Base-by-base conservation (phyloP, 2,888 invertebrate genomes). In the Perithous albicinctus region DNA sequence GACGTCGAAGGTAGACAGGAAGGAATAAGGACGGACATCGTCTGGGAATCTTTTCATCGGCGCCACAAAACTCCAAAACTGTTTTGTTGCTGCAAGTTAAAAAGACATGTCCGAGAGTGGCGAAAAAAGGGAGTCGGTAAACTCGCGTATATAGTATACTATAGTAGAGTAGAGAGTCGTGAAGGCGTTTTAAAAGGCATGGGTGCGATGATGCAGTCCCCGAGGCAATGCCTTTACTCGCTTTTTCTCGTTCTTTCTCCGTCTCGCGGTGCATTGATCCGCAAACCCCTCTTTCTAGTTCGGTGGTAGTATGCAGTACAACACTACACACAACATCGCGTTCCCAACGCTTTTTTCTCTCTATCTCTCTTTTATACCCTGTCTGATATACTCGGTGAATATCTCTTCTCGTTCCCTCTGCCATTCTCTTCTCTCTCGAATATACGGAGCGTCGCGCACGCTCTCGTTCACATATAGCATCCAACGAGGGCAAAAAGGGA, bases 201-300 rank as follows among this genome's bases (percentile, higher is more conserved):
- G 26, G 26, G 54, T 54, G 54, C 59, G 32, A 32, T 32, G 59
- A 59, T 59, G 59, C 59, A 59, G 18, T 15, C 5, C 54, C 54
- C 26, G 10, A 15, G 29, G 59, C 56, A 32, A 56, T 32, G 59
- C 18, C n/a, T 59, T 59, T 59, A 15, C 59, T 35, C 18, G 59
- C 59, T 32, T 59, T 59, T 56, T 15, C 29, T 15, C 29, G 6
- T 32, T 59, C 59, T 35, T 59, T 74, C 63, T 82, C 63, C 69
- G 46, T 70, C 78, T 63, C 67, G 61, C 51, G 84, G 69, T 81
- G 81, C 78, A 84, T 84, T 82, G 84, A 82, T 84, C 82, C 79
- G 74, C 56, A 32, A 56, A 67, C 61, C 79, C 84, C 75, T n/a
- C 78, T 78, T 61, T 78, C 67, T 46, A 46, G 70, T 51, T 54